phyloP scores from a whole-genome alignment of 2,113 vertebrate genomes.

The Rattus norvegicus region GRCr8 NC_086038.1:44763501-44764000 shows the following conservation, averaged over 20 bases:
- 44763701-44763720: neutral
- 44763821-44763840: too few species aligned
- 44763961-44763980: neutral
- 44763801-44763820: neutral
- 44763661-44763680: neutral
- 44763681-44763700: too few species aligned
- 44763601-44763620: neutral
- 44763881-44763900: neutral
- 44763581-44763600: neutral
- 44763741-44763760: neutral
- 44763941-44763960: neutral
- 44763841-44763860: neutral
- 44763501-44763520: slow-evolving; percentile 82
- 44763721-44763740: neutral
- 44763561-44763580: neutral
- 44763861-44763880: neutral
- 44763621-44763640: neutral
- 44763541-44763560: slow-evolving; percentile 24
- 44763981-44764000: slow-evolving; percentile 25
- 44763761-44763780: neutral
- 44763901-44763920: neutral
- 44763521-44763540: slow-evolving; percentile 42
- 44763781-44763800: neutral
- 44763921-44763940: neutral
- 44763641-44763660: neutral